Evolutionary conservation across 2,797 vertebrate genomes (phyloP).

Genomic region (Melanotaenia nigrans): DNA sequence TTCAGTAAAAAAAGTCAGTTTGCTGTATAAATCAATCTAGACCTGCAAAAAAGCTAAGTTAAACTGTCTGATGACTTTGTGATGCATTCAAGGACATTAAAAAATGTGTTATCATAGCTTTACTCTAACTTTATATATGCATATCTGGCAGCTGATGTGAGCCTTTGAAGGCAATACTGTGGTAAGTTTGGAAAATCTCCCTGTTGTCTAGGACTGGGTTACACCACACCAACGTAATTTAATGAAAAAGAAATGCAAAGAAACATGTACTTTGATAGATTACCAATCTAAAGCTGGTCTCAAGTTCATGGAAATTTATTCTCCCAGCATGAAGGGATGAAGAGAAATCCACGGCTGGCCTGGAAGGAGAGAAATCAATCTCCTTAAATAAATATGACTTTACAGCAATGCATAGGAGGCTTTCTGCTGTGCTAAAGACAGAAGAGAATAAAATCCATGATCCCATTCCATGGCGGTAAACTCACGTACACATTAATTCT

Average conservation of each 20-base stretch:
- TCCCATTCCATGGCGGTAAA: slow-evolving; percentile 43
- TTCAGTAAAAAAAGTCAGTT: background rate
- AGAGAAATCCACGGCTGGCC: slow-evolving; percentile 25
- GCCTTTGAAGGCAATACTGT: background rate
- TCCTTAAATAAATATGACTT: slow-evolving; percentile 66
- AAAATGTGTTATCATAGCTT: too few relatives aligned
- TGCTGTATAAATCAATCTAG: background rate
- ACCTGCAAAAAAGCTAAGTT: background rate
- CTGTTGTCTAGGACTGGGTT: background rate
- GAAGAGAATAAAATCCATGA: slow-evolving; percentile 9
- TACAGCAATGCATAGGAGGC: slow-evolving; percentile 20
- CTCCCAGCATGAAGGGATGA: slow-evolving; percentile 28
- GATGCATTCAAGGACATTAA: background rate
- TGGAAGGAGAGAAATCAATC: slow-evolving; percentile 56
- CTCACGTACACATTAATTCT: slow-evolving; percentile 48
- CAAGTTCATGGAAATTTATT: slow-evolving; percentile 44
- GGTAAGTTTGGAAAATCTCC: background rate
- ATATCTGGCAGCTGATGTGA: background rate
- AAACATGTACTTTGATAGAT: slow-evolving; percentile 23
- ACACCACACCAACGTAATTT: background rate
- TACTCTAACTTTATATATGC: background rate
- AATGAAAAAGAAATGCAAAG: slow-evolving; percentile 17
- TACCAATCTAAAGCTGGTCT: slow-evolving; percentile 16
- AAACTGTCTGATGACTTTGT: background rate
- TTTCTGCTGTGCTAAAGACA: slow-evolving; percentile 21